Conservation (phyloP, 2,113 vertebrate species). For the Onychostoma macrolepis region DNA sequence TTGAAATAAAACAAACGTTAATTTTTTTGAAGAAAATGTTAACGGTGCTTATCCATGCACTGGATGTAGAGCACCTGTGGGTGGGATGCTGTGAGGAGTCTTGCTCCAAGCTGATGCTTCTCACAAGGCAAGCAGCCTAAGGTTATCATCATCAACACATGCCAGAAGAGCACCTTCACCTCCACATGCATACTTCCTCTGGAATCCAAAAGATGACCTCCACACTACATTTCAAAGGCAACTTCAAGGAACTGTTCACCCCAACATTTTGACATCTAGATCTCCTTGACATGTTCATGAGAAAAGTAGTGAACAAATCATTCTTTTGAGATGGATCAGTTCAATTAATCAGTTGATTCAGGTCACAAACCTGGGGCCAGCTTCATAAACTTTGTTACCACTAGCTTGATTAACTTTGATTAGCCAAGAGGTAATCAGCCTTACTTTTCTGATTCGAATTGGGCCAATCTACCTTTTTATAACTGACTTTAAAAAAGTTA, state of each 20-base stretch:
- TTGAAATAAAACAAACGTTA: no score
- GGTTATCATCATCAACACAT: slow-evolving; percentile 49
- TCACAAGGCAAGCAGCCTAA: slow-evolving; percentile 62
- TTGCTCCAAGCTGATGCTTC: slow-evolving; percentile 64
- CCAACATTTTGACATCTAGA: background rate
- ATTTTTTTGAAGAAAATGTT: background rate
- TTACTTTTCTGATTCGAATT: background rate
- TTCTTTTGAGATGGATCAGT: background rate
- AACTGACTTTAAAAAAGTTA: no score
- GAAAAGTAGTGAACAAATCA: background rate
- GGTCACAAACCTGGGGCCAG: background rate
- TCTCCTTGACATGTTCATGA: background rate
- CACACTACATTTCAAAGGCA: slow-evolving; percentile 35
- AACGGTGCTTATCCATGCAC: slow-evolving; percentile 51
- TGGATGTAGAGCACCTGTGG: slow-evolving; percentile 65
- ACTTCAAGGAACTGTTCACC: background rate
- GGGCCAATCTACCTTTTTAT: background rate
- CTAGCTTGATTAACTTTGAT: no score
- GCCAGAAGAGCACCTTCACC: slow-evolving; percentile 44
- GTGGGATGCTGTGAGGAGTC: slow-evolving; percentile 59
- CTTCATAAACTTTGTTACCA: background rate
- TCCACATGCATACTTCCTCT: slow-evolving; percentile 36
- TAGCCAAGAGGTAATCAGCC: no score
- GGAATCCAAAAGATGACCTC: slow-evolving; percentile 42
- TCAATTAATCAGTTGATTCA: background rate